Evolutionary conservation across 2,888 invertebrate genomes (phyloP), one percentile per base, ranked within the genome.

Genomic region (Pammene aurita): DNA sequence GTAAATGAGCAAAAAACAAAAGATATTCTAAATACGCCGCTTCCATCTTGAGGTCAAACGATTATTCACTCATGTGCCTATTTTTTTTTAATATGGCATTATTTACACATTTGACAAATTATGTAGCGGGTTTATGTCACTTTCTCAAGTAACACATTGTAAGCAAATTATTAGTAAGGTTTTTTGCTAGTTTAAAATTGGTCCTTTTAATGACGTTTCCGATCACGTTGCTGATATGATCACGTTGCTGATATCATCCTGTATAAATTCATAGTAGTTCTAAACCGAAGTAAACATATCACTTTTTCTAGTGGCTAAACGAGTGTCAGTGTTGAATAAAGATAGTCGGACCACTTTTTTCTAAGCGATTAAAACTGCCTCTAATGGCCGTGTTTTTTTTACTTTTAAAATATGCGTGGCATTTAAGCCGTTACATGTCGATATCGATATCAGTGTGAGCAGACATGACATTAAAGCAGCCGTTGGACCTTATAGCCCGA

Each of bases 371-470:
- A 79, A 79, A 78, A 71, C 77, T 74, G 77, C 77, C 74, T 80
- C 77, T 82, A 83, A 85, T 84, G 82, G 76, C 82, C 83, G 77
- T 80, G 77, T 80, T 80, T 84, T 80, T 84, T 80, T 80, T 78
- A 81, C 77, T 75, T 70, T 71, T 77, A 82, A 82, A 83, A 83
- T 82, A 82, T 82, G 78, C 82, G 76, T 78, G 79, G 82, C 79
- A 80, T 86, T 83, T 79, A 77, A 78, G 77, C 73, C 74, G 70
- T 70, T 71, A 66, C 60, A 70, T 70, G 73, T 78, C 74, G 72
- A 67, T 74, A 76, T 79, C 75, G 38, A 9, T 4, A 26, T 4
- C 38, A 80, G 73, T 74, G 72, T 77, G 73, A 78, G 76, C 79
- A 75, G 77, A 76, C 74, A 74, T 66, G 74, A 77, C 78, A 77